Percentiles rank a stretch among this genome's conserved stretches.
These are phyloP conservation scores for Percopsis omiscomaycus DNA, from an alignment of 2,797 vertebrate genomes.

Conservation along the genomic window DNA sequence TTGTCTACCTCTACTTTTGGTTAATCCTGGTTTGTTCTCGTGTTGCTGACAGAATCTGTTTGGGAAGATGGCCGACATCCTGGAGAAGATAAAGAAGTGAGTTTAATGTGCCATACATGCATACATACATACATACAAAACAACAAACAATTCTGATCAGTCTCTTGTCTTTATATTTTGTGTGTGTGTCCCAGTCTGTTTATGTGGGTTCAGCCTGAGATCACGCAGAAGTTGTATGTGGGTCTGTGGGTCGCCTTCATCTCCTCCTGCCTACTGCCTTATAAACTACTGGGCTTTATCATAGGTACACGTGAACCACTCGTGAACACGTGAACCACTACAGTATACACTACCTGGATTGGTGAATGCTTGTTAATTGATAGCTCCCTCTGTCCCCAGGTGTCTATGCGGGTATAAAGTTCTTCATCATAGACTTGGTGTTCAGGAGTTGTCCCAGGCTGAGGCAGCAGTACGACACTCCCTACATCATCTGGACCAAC, in stretches of 20 bases:
- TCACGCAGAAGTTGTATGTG: slow-evolving; percentile 93
- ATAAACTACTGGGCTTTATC: slow-evolving; percentile 88
- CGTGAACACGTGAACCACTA: slow-evolving; percentile 36
- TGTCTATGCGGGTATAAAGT: slow-evolving; percentile 93
- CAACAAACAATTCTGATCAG: too few species aligned
- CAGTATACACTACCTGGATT: background rate
- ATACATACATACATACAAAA: too few species aligned
- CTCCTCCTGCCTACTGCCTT: slow-evolving; percentile 92
- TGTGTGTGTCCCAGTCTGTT: slow-evolving; percentile 81
- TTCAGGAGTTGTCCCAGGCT: slow-evolving; percentile 93
- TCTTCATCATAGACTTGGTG: slow-evolving; percentile 96
- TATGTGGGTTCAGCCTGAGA: slow-evolving; percentile 96
- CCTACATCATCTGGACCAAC: slow-evolving; percentile 89
- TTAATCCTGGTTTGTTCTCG: background rate
- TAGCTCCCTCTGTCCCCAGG: slow-evolving; percentile 68
- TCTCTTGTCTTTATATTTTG: slow-evolving; percentile 12
- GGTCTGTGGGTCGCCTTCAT: slow-evolving; percentile 90
- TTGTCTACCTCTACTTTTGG: too few species aligned
- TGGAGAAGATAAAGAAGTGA: slow-evolving; percentile 99
- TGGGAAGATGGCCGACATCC: slow-evolving; percentile 94
- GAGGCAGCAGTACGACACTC: slow-evolving; percentile 91
- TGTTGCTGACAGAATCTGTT: slow-evolving; percentile 86
- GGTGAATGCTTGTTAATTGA: background rate
- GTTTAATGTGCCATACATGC: slow-evolving; percentile 47
- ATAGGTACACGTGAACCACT: slow-evolving; percentile 77